Conservation (phyloP, 2,888 invertebrate species). For the Platycheirus rosarum region DNA sequence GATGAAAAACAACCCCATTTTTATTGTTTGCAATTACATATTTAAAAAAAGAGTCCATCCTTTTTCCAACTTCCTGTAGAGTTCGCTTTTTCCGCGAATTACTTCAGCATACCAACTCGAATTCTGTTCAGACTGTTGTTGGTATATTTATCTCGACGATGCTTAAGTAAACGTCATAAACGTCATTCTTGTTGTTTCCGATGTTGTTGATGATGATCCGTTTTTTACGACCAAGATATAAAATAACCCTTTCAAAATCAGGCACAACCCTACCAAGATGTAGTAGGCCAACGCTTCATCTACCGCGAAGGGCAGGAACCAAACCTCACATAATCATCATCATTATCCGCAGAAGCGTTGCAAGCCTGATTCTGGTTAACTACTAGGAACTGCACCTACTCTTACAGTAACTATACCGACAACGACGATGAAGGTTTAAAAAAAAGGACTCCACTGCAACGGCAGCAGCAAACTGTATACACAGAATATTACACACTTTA, state of each 20-base stretch:
- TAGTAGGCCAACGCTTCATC: slow-evolving; percentile 13
- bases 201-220: slow-evolving; percentile 57
- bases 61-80: no score
- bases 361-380: slow-evolving; percentile 42
- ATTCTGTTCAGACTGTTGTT: no score
- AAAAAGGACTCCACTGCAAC: slow-evolving; percentile 19
- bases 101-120: no score
- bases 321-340: slow-evolving; percentile 61
- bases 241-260: slow-evolving; percentile 41
- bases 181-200: slow-evolving; percentile 17
- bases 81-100: no score
- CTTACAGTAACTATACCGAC: slow-evolving; percentile 24
- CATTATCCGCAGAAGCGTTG: slow-evolving; percentile 43
- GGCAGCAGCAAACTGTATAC: slow-evolving; percentile 11
- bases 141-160: slow-evolving; percentile 11
- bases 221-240: slow-evolving; percentile 43
- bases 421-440: no score
- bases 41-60: no score
- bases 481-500: slow-evolving; percentile 45
- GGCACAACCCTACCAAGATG: slow-evolving; percentile 1
- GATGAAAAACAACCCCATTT: no score
- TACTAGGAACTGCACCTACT: slow-evolving; percentile 21
- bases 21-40: no score
- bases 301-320: slow-evolving; percentile 10
- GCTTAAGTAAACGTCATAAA: slow-evolving; percentile 36